These are phyloP conservation scores for Alauda arvensis DNA, from an alignment of 2,797 vertebrate genomes.

Conservation along the genomic window DNA sequence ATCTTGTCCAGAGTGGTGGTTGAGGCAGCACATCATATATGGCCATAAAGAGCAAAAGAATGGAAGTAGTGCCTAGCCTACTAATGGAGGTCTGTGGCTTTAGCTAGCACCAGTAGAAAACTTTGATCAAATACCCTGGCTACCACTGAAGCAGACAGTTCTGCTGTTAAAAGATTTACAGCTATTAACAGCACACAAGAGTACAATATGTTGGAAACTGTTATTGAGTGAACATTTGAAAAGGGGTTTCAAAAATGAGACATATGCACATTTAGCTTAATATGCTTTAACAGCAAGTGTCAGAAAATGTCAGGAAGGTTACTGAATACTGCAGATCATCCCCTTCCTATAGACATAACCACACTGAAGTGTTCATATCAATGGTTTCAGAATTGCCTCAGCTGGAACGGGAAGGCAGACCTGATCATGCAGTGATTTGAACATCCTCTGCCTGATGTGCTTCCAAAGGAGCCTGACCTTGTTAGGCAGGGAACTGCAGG, in stretches of 20 bases:
- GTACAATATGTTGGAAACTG: background rate
- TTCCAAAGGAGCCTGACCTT: background rate
- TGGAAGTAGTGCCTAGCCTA: background rate
- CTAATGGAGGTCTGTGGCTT: background rate
- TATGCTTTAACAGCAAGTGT: conserved; percentile 10
- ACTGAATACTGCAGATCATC: background rate
- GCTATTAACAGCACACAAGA: conserved; percentile 7
- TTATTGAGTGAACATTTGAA: background rate
- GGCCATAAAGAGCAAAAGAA: background rate
- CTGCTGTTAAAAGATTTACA: conserved; percentile 36
- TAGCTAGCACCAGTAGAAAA: background rate
- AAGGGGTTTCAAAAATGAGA: background rate
- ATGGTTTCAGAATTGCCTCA: background rate
- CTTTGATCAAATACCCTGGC: background rate
- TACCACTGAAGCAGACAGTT: background rate
- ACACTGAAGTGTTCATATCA: background rate
- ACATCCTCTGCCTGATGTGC: background rate
- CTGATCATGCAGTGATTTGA: background rate
- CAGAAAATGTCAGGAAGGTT: conserved; percentile 25
- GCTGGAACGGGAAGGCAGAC: background rate
- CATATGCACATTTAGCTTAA: background rate
- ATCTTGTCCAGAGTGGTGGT: background rate
- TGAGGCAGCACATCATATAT: background rate
- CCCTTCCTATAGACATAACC: background rate
- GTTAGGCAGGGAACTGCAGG: background rate